Conservation (phyloP, 2,113 vertebrate species). For the Toxostoma redivivum region DNA sequence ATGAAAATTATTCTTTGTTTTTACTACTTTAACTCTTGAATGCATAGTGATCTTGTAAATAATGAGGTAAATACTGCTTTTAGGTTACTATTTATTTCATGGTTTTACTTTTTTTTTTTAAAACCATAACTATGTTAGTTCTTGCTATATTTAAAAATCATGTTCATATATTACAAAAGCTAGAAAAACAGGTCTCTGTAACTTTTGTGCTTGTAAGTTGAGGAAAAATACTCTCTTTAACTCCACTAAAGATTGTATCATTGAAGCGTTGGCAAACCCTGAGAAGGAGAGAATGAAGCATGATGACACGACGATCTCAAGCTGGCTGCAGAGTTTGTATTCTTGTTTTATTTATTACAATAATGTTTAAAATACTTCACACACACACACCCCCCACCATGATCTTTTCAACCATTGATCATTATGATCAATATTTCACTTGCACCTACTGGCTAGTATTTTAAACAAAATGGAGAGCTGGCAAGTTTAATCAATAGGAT, state of each 20-base stretch:
- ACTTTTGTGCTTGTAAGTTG: not conserved
- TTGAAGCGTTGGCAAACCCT: constrained; percentile 96
- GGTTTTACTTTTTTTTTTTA: not conserved
- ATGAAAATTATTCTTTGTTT: not conserved
- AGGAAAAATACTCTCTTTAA: constrained; percentile 70
- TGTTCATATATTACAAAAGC: not conserved
- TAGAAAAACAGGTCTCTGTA: not conserved
- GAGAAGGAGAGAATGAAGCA: constrained; percentile 99
- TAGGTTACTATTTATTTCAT: not conserved
- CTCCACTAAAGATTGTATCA: constrained; percentile 89
- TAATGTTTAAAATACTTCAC: not conserved
- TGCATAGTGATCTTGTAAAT: not conserved
- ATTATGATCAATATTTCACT: not conserved
- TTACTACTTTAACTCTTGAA: not conserved
- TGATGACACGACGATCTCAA: constrained; percentile 96
- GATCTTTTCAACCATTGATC: not conserved
- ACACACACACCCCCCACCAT: not conserved
- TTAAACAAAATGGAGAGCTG: not conserved
- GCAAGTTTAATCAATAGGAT: not conserved
- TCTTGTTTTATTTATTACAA: not conserved
- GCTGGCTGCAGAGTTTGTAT: constrained; percentile 95
- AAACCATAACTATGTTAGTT: not conserved
- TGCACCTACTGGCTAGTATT: not conserved
- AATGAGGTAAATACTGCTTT: not conserved
- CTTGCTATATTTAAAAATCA: not conserved